Percentiles rank a stretch among this genome's conserved stretches.
phyloP scores from a whole-genome alignment of 2,113 vertebrate species.

The Hydropotes inermis region DNA sequence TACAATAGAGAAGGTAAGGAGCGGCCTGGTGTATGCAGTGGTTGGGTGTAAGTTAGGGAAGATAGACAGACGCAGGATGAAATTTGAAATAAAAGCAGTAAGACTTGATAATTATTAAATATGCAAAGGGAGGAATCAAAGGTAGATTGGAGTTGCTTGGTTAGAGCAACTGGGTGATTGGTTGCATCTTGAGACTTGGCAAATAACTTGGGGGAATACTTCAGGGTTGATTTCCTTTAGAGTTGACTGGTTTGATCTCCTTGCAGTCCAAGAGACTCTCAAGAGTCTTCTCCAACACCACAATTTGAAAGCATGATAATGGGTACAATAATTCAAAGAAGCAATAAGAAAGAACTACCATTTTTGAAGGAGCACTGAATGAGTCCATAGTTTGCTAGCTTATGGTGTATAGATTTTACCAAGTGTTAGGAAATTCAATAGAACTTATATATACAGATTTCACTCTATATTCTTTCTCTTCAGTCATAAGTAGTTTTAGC shows the following conservation, averaged over 20 bases:
- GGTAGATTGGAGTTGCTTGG: background rate
- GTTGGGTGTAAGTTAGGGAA: background rate
- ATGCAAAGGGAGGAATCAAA: background rate
- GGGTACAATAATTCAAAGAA: background rate
- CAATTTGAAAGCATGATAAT: background rate
- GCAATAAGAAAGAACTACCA: background rate
- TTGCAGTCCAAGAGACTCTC: background rate
- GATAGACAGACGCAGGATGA: background rate
- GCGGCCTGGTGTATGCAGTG: background rate
- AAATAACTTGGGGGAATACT: background rate
- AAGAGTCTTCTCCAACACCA: background rate
- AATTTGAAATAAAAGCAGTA: background rate
- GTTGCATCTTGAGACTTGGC: too few relatives aligned
- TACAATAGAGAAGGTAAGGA: background rate
- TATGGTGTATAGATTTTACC: background rate
- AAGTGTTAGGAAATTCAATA: background rate
- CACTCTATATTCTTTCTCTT: background rate
- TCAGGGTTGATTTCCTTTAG: background rate
- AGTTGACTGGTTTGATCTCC: background rate
- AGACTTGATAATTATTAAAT: background rate
- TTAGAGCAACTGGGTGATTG: background rate
- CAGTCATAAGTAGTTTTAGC: background rate
- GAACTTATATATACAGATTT: background rate
- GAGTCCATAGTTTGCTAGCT: background rate
- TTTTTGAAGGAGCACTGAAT: background rate